A percentile compares a stretch with the other conserved stretches of the same genome.
phyloP scores from a whole-genome alignment of 2,113 vertebrate species.

The Pygoscelis antarcticus region DNA sequence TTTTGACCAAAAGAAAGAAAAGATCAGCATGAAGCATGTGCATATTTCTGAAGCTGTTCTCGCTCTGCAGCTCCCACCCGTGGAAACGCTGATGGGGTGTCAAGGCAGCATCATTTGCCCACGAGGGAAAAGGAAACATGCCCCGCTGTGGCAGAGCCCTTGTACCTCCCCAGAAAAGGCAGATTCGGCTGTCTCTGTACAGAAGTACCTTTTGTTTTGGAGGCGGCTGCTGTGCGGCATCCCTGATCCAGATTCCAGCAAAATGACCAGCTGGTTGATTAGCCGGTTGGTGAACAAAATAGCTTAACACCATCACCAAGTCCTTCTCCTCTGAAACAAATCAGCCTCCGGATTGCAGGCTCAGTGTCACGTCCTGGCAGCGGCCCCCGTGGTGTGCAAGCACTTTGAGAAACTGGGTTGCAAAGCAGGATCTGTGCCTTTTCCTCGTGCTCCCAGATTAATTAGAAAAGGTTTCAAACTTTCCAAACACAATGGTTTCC shows the following conservation, averaged over 20 bases:
- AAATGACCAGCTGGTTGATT: neutral
- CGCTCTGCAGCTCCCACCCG: neutral
- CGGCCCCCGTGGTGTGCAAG: neutral
- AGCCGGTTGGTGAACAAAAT: neutral
- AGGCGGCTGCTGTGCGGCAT: neutral
- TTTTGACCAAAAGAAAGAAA: neutral
- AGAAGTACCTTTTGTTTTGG: neutral
- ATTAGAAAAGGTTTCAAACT: conserved; percentile 23
- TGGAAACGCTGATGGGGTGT: neutral
- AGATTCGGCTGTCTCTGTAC: neutral
- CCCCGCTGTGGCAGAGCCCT: neutral
- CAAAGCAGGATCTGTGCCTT: neutral
- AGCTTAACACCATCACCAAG: neutral
- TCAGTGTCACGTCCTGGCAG: neutral
- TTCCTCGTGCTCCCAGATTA: neutral
- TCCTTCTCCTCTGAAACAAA: neutral
- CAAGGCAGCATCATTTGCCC: neutral
- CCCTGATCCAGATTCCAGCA: neutral
- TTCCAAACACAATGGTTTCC: neutral
- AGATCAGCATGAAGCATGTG: accelerated
- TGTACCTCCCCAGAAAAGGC: neutral
- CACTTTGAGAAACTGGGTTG: neutral
- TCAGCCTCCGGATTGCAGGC: neutral
- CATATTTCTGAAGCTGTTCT: neutral
- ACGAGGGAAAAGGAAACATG: neutral